Percentiles rank a stretch among this genome's conserved stretches.
Conservation (phyloP, 2,888 invertebrate species). For the Anorthoa munda region DNA sequence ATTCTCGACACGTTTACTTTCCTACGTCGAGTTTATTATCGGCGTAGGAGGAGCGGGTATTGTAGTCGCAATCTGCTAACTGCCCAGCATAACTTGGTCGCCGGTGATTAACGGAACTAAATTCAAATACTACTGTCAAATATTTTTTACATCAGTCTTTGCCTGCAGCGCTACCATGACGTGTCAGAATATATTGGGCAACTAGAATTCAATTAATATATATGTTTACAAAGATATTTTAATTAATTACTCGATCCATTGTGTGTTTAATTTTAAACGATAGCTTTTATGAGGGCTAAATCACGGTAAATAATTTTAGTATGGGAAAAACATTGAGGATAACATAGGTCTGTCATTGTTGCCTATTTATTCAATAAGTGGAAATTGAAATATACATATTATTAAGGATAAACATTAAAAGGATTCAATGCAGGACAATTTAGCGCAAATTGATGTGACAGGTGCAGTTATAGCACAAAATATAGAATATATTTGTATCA, state of each 20-base stretch:
- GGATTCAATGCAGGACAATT: not conserved
- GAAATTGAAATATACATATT: slow-evolving; percentile 3
- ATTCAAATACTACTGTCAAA: not conserved
- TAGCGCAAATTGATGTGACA: not conserved
- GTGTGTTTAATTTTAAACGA: not conserved
- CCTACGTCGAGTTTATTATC: slow-evolving; percentile 60
- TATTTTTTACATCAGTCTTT: slow-evolving; percentile 16
- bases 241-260: not conserved
- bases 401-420: not conserved
- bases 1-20: slow-evolving; percentile 66
- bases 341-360: not conserved
- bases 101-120: not conserved
- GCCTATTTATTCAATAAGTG: not conserved
- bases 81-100: slow-evolving; percentile 11
- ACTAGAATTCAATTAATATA: not conserved
- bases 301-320: not conserved
- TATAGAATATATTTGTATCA: not conserved
- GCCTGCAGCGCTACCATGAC: not conserved
- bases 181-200: not conserved
- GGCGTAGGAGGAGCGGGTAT: slow-evolving; percentile 62
- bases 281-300: not conserved
- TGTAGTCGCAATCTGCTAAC: slow-evolving; percentile 36
- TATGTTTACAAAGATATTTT: not conserved
- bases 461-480: not conserved
- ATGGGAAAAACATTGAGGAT: slow-evolving; percentile 10